A percentile compares a stretch with the other conserved stretches of the same genome.
phyloP scores from a whole-genome alignment of 2,797 vertebrate species.

The Anableps anableps region DNA sequence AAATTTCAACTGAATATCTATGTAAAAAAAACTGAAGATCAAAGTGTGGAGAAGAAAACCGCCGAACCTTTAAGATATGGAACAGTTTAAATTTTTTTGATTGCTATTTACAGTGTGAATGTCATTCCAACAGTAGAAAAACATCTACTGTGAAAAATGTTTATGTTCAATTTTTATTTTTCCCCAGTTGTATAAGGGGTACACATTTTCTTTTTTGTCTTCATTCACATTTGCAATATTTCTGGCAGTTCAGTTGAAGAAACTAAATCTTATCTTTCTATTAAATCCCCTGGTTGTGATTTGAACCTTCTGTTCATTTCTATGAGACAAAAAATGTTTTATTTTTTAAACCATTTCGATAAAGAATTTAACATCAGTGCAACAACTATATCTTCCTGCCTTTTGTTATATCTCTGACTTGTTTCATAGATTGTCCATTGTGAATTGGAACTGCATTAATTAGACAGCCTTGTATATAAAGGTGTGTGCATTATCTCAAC shows the following conservation, averaged over 20 bases:
- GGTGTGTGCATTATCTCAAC: slow-evolving; percentile 42
- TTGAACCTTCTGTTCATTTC: background rate
- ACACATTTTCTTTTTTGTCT: background rate
- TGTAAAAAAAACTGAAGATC: background rate
- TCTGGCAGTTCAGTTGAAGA: slow-evolving; percentile 18
- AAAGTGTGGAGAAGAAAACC: background rate
- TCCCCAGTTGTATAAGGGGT: background rate
- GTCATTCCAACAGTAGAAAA: background rate
- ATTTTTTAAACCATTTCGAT: slow-evolving; percentile 11
- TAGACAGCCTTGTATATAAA: slow-evolving; percentile 77
- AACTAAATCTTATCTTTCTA: background rate
- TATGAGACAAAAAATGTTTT: background rate
- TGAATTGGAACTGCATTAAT: slow-evolving; percentile 72
- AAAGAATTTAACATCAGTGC: slow-evolving; percentile 28
- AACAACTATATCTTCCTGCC: slow-evolving; percentile 14
- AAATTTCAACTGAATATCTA: background rate
- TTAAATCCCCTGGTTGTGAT: background rate
- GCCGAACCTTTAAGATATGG: background rate
- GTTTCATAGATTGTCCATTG: slow-evolving; percentile 40
- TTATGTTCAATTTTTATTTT: background rate
- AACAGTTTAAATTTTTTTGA: background rate
- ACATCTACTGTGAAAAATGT: background rate
- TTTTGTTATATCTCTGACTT: slow-evolving; percentile 39
- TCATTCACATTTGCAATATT: background rate
- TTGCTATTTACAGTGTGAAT: background rate